Percentiles rank a stretch among this genome's conserved stretches.
phyloP scores from a whole-genome alignment of 2,888 invertebrate genomes.

The Linyphia triangularis region DNA sequence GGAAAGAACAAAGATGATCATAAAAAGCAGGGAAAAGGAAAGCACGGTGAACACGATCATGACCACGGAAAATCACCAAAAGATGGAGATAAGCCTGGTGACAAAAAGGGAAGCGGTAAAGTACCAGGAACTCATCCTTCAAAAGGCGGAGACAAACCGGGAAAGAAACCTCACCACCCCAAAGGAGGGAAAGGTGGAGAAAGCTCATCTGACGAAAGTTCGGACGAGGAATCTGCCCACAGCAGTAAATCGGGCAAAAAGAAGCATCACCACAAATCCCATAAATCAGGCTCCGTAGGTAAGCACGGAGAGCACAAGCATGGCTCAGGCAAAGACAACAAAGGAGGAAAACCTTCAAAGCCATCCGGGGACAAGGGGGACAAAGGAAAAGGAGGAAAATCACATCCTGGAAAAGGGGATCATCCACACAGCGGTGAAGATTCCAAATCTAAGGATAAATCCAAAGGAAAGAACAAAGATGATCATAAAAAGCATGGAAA shows the following conservation, averaged over 20 bases:
- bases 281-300: too few relatives aligned
- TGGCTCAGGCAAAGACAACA: neutral
- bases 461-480: neutral
- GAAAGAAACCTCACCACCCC: neutral
- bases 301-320: neutral
- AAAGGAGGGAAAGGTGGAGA: conserved; percentile 5
- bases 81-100: neutral
- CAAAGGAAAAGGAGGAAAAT: neutral
- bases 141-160: neutral
- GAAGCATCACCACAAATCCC: neutral
- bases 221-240: neutral
- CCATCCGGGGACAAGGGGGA: neutral
- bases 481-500: neutral
- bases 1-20: neutral
- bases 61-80: neutral
- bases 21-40: neutral
- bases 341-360: neutral
- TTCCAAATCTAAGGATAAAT: neutral
- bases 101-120: neutral
- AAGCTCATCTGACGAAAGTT: neutral
- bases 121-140: too few relatives aligned
- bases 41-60: neutral
- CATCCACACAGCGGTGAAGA: neutral
- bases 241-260: neutral
- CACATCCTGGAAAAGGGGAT: neutral